Percentiles rank a stretch among this genome's conserved stretches.
phyloP scores from a whole-genome alignment of 2,888 invertebrate genomes.

The Ornithoptera priamus region DNA sequence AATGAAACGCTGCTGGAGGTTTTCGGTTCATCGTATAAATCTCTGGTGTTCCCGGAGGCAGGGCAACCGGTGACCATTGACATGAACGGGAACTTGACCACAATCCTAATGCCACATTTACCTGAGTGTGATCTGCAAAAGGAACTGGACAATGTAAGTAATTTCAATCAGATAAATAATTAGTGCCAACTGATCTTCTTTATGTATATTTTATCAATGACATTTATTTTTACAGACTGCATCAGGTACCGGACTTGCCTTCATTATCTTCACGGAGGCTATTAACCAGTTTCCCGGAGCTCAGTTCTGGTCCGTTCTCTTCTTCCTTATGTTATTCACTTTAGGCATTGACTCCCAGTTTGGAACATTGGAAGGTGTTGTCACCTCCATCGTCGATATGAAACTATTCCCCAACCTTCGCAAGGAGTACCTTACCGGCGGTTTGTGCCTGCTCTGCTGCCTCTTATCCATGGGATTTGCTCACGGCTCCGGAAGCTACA shows the following conservation, averaged over 20 bases:
- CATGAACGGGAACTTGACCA: conserved; percentile 77
- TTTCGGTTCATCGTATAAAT: conserved; percentile 74
- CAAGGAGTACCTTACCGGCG: conserved; percentile 92
- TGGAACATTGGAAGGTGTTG: conserved; percentile 96
- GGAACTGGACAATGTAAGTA: conserved; percentile 92
- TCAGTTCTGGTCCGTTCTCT: conserved; percentile 96
- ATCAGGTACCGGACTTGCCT: conserved; percentile 96
- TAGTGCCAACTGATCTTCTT: background rate
- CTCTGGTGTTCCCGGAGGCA: conserved; percentile 76
- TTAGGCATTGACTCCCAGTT: conserved; percentile 98
- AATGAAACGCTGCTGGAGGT: conserved; percentile 81
- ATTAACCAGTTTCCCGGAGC: conserved; percentile 98
- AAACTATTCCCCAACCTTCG: conserved; percentile 94
- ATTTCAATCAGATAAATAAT: background rate
- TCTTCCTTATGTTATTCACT: conserved; percentile 98
- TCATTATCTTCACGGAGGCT: conserved; percentile 98
- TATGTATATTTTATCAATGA: background rate
- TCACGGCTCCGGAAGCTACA: conserved; percentile 95
- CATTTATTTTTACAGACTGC: conserved; percentile 86
- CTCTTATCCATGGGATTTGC: conserved; percentile 93
- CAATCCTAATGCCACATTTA: conserved; percentile 82
- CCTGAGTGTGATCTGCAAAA: conserved; percentile 91
- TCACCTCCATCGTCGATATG: conserved; percentile 97
- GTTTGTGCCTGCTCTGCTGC: conserved; percentile 90
- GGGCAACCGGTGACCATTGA: conserved; percentile 78